Base-by-base conservation (phyloP, 2,113 vertebrate species). In the Dicrurus megarhynchus region DNA sequence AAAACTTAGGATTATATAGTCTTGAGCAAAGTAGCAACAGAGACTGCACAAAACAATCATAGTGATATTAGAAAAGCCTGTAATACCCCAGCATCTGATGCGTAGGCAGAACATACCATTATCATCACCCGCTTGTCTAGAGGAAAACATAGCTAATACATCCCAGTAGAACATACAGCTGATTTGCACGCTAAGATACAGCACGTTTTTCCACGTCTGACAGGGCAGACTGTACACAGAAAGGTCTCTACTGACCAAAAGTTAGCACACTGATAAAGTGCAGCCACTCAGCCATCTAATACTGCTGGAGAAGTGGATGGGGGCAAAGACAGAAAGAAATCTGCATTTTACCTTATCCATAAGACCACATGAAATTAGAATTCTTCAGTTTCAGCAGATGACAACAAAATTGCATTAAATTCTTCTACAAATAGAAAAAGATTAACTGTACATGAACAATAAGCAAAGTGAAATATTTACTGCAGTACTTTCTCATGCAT, bases 321-420 rank as follows among this genome's bases (percentile, higher is more conserved):
- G 79, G 89, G 68, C 79, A 95, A 89, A 84, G 35, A 90, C 37
- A 94, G 80, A 91, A 69, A 93, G 56, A 88, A 95, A 87, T 94
- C 92, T 87, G 83, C 91, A 46, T 91, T 97, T 97, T 96, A 96
- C 93, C 97, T 97, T 95, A 93, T 83, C 94, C 93, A 69, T 95
- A 93, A 97, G 93, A 97, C 84, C 96, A 97, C 95, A 93, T 91
- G 95, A 97, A 97, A 97, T 96, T 96, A 97, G 95, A 93, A 96
- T 94, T 98, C 94, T 97, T 98, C 95, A 91, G 95, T 97, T 98
- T 98, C 98, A 98, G 97, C 98, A 98, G 97, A 97, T 97, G 97
- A 98, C 95, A 97, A 98, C 97, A 98, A 97, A 97, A 97, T 97
- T 97, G 97, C 95, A 97, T 97, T 98, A 97, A 97, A 96, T 93